Percentiles rank a stretch among this genome's conserved stretches.
Evolutionary conservation across 2,797 vertebrate species (phyloP).

Genomic region (Alca torda): DNA sequence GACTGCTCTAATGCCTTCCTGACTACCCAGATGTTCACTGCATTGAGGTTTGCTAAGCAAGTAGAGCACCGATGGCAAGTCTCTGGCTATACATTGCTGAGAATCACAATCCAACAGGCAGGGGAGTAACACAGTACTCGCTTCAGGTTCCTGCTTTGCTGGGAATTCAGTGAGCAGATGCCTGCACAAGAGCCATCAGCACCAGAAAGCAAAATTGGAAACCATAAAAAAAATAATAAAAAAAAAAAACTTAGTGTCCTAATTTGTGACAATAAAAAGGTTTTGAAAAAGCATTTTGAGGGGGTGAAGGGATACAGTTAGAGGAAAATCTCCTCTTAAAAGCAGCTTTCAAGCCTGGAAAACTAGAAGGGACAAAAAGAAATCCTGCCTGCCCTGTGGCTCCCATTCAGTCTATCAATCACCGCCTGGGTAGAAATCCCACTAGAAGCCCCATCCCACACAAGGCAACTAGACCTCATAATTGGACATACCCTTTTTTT

Average conservation of each 20-base stretch:
- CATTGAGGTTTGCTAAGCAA: background rate
- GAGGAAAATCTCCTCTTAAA: background rate
- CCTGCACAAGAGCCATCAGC: background rate
- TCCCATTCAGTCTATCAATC: background rate
- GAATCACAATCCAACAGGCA: background rate
- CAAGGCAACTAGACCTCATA: background rate
- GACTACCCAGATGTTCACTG: background rate
- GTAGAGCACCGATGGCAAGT: background rate
- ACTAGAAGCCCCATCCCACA: background rate
- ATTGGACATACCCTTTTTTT: background rate
- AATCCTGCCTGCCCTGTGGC: background rate
- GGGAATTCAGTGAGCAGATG: background rate
- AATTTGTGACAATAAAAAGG: background rate
- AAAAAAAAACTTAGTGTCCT: background rate
- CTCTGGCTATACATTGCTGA: background rate
- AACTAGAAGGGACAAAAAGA: background rate
- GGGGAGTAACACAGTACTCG: background rate
- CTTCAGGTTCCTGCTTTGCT: background rate
- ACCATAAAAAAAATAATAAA: background rate
- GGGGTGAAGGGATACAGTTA: background rate
- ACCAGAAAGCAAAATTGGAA: background rate
- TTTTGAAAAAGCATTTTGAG: background rate
- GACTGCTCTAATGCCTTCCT: background rate
- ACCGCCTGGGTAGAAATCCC: background rate
- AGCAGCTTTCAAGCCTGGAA: background rate